phyloP scores from a whole-genome alignment of 1,140 invertebrate species.

The Musca domestica region DNA sequence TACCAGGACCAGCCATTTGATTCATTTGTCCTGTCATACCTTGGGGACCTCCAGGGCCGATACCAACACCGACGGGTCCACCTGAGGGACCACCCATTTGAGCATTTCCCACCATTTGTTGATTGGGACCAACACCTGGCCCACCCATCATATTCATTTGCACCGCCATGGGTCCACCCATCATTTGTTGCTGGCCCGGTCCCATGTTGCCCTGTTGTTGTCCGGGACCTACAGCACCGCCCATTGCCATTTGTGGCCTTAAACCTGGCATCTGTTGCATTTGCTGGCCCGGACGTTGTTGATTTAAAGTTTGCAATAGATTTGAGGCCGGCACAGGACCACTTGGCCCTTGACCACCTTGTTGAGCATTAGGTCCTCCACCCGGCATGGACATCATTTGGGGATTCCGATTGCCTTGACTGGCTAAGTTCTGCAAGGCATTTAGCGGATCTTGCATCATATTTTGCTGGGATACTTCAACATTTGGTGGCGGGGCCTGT shows the following conservation, averaged over 20 bases:
- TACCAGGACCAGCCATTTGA: conserved; percentile 45
- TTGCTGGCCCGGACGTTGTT: conserved; percentile 47
- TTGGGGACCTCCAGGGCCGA: conserved; percentile 54
- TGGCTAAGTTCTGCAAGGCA: conserved; percentile 79
- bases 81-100: conserved; percentile 37
- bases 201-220: conserved; percentile 21
- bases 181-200: conserved; percentile 43
- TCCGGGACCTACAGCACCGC: conserved; percentile 9
- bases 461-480: conserved; percentile 46
- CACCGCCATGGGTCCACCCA: conserved; percentile 55
- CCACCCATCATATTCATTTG: conserved; percentile 41
- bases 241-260: conserved; percentile 43
- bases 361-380: conserved; percentile 55
- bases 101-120: conserved; percentile 33
- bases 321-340: conserved; percentile 46
- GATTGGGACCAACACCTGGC: conserved; percentile 51
- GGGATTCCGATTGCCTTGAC: conserved; percentile 68
- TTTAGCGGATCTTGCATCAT: conserved; percentile 78
- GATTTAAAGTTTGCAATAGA: conserved; percentile 46
- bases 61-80: conserved; percentile 46
- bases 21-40: conserved; percentile 53
- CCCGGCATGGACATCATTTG: conserved; percentile 60
- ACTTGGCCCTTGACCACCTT: conserved; percentile 52
- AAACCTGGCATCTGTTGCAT: conserved; percentile 50
- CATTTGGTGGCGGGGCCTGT: conserved; percentile 36